phyloP scores from a whole-genome alignment of 1,140 invertebrate genomes.

The Drusus annulatus region DNA sequence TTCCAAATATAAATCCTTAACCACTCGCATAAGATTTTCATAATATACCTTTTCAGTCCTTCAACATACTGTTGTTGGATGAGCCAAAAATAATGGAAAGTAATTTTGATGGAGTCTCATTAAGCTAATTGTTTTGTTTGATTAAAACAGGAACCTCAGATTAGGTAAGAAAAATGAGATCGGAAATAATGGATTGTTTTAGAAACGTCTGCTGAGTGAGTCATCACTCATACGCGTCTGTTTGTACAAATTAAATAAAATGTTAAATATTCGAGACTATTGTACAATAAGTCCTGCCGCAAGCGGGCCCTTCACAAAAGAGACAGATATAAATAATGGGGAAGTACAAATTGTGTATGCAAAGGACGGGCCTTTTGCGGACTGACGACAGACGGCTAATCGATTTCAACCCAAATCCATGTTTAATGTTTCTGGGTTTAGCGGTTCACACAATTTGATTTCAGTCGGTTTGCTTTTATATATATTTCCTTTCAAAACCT shows the following conservation, averaged over 20 bases:
- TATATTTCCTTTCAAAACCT: constrained; percentile 44
- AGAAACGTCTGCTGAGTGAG: too few relatives aligned
- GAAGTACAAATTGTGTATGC: background rate
- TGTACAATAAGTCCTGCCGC: background rate
- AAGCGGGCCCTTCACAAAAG: background rate
- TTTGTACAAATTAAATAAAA: background rate
- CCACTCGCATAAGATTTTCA: too few relatives aligned
- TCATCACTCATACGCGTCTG: background rate
- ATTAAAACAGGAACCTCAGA: too few relatives aligned
- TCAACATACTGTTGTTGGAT: too few relatives aligned
- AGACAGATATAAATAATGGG: background rate
- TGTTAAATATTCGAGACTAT: background rate
- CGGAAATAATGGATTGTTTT: too few relatives aligned
- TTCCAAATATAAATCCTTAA: too few relatives aligned
- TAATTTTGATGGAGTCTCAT: too few relatives aligned
- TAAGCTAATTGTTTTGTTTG: too few relatives aligned
- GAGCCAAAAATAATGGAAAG: too few relatives aligned
- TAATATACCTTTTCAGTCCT: too few relatives aligned
- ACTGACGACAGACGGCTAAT: constrained; percentile 47
- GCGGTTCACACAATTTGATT: constrained; percentile 55
- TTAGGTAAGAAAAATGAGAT: too few relatives aligned
- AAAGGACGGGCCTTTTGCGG: constrained; percentile 11
- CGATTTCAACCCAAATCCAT: constrained; percentile 58
- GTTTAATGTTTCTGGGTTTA: constrained; percentile 57
- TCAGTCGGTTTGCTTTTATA: constrained; percentile 48